Base-by-base conservation (phyloP, 2,113 vertebrate species). In the Petromus typicus region DNA sequence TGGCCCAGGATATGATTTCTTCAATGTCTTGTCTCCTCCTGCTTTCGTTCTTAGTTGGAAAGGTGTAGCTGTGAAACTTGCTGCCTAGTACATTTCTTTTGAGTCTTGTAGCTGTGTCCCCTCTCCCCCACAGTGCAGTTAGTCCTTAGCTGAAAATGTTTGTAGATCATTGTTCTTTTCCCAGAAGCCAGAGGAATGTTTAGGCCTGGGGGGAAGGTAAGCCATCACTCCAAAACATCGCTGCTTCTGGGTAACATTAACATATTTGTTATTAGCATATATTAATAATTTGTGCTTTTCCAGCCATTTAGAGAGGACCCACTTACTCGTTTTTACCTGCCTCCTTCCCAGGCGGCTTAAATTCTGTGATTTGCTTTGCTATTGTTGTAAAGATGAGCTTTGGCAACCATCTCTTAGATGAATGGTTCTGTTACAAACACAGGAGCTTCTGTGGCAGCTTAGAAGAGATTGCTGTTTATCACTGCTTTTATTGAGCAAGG, bases 401-500 rank as follows among this genome's bases (percentile, higher is more conserved):
- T 90, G 0, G 79, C 86, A 88, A 84, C 96, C 96, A 97, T 92
- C 82, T 89, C 59, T 8, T 0, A 94, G 90, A 93, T 96, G 95
- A 98, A 94, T 94, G 90, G 37, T 86, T 97, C 97, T 96, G 57
- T 97, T 96, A 97, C 97, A 94, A 89, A 95, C 84, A 94, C 22
- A 95, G 93, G 86, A 90, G 96, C 83, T 80, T 93, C 96, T n/a
- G 5, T 94, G 92, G 94, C 89, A 95, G 96, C 92, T 90, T 97
- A 93, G 93, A 57, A 75, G 89, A 95, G 97, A 96, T 97, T 93
- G 95, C 91, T 96, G 96, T 96, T 98, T 98, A 96, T 89, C 82
- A 10, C 76, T 82, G 54, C 90, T 97, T 98, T 98, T 98, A 96
- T 98, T 97, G 97, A 96, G 96, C 97, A 95, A 96, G 95, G 93